Evolutionary conservation across 2,113 vertebrate genomes (phyloP).

Genomic region (Numida meleagris): DNA sequence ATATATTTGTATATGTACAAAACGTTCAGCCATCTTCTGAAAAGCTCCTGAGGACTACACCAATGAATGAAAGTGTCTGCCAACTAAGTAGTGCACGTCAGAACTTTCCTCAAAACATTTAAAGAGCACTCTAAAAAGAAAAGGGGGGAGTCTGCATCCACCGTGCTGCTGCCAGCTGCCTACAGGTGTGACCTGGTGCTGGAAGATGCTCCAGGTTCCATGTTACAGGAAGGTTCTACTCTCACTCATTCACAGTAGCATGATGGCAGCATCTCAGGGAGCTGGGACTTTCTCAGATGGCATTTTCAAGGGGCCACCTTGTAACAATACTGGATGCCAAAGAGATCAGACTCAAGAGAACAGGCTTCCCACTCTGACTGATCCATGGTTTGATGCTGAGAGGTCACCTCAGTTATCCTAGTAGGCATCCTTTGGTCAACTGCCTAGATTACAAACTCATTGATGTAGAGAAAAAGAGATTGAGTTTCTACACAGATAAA

Average conservation of each 20-base stretch:
- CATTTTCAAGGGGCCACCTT: not conserved
- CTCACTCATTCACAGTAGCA: not conserved
- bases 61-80: not conserved
- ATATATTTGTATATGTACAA: not conserved
- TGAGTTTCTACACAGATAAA: not conserved
- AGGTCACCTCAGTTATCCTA: not conserved
- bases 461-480: not conserved
- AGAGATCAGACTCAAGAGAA: not conserved
- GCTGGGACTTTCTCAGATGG: not conserved
- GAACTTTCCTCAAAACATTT: not conserved
- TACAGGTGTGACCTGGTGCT: not conserved
- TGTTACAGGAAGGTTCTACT: not conserved
- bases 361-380: not conserved
- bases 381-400: not conserved
- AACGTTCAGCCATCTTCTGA: not conserved
- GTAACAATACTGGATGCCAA: not conserved
- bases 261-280: not conserved
- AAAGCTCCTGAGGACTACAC: not conserved
- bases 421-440: not conserved
- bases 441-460: not conserved
- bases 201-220: not conserved
- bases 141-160: fast-evolving
- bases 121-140: not conserved
- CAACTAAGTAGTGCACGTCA: not conserved
- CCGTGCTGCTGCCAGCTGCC: not conserved